Evolutionary conservation across 1,140 invertebrate species (phyloP).

Genomic region (Batillaria attramentaria): DNA sequence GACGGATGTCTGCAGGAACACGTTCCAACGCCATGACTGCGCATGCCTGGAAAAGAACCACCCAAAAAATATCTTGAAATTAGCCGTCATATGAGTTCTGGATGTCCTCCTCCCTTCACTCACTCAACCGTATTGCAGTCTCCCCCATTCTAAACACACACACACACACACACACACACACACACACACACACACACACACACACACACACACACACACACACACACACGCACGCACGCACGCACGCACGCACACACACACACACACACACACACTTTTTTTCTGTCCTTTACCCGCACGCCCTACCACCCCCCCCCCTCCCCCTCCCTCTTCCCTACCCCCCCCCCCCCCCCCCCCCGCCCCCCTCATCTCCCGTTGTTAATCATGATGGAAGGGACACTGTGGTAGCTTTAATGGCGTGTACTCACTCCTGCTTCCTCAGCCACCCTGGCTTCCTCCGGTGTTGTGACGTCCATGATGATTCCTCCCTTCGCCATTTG

Average conservation of each 20-base stretch:
- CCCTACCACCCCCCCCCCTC: too few relatives aligned
- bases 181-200: too few relatives aligned
- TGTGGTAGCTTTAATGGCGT: too few relatives aligned
- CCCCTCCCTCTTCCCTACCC: not conserved
- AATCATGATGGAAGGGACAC: too few relatives aligned
- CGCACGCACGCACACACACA: too few relatives aligned
- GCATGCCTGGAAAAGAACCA: constrained; percentile 56
- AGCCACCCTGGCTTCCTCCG: constrained; percentile 64
- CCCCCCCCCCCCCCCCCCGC: constrained; percentile 64
- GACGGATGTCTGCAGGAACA: constrained; percentile 66
- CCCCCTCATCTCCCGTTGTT: constrained; percentile 62
- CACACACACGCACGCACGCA: too few relatives aligned
- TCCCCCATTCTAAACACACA: not conserved
- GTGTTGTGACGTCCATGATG: constrained; percentile 67
- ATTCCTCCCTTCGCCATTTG: constrained; percentile 68
- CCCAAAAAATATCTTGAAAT: not conserved
- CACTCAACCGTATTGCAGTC: too few relatives aligned
- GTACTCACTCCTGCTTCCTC: constrained; percentile 64
- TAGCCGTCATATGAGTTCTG: too few relatives aligned
- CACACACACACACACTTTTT: not conserved
- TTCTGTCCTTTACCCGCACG: not conserved
- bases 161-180: not conserved
- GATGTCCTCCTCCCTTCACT: too few relatives aligned
- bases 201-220: too few relatives aligned
- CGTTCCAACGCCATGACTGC: constrained; percentile 67